These are phyloP conservation scores for Yponomeuta plumbellus DNA, from an alignment of 2,888 invertebrate genomes.

Conservation along the genomic window DNA sequence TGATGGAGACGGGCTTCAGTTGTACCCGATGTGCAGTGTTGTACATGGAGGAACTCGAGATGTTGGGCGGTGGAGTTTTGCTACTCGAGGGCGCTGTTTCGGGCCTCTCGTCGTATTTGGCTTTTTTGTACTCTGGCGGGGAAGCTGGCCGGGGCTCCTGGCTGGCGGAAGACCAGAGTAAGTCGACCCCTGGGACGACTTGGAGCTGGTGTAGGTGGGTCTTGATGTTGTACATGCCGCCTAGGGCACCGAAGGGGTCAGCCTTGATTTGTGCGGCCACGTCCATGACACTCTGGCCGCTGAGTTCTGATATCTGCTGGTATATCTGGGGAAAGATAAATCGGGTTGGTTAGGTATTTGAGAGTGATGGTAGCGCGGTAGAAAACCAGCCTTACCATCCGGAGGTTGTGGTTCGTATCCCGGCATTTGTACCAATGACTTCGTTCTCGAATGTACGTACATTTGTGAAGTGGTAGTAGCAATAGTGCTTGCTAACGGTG, in stretches of 20 bases:
- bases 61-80: conserved; percentile 16
- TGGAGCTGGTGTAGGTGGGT: conserved; percentile 51
- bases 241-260: conserved; percentile 75
- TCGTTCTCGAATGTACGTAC: too few relatives aligned
- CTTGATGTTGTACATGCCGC: conserved; percentile 79
- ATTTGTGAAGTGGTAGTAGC: too few relatives aligned
- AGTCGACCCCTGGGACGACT: conserved; percentile 39
- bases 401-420: too few relatives aligned
- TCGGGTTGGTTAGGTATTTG: neutral
- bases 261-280: conserved; percentile 67
- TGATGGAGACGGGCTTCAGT: neutral
- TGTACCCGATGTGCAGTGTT: neutral
- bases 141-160: conserved; percentile 43
- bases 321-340: conserved; percentile 43
- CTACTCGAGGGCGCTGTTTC: conserved; percentile 24
- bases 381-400: too few relatives aligned
- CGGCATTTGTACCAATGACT: too few relatives aligned
- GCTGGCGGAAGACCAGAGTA: conserved; percentile 48
- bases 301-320: conserved; percentile 68
- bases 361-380: too few relatives aligned
- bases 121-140: conserved; percentile 44
- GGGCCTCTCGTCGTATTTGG: conserved; percentile 30
- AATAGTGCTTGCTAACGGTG: too few relatives aligned
- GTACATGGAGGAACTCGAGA: neutral
- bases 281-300: conserved; percentile 54